Conservation (phyloP, 2,888 invertebrate species). For the Shargacucullia verbasci region DNA sequence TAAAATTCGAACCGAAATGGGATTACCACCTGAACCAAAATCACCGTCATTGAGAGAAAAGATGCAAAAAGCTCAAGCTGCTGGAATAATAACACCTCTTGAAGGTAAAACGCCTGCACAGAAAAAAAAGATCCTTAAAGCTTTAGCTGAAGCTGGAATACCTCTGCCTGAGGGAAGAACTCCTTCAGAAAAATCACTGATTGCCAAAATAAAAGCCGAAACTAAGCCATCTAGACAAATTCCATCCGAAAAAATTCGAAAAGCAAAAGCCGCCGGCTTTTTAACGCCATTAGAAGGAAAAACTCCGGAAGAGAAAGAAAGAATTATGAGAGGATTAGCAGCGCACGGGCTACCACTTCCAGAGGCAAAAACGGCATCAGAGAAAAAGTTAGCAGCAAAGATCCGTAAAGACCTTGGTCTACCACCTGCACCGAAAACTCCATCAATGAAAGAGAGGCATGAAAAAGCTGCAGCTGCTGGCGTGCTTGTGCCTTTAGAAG, state of each 20-base stretch:
- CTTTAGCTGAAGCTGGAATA: conserved; percentile 8
- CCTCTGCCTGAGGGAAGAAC: conserved; percentile 28
- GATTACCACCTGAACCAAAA: conserved; percentile 58
- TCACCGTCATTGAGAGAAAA: conserved; percentile 29
- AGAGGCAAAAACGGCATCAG: conserved; percentile 12
- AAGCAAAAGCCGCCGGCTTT: conserved; percentile 9
- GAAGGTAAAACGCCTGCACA: conserved; percentile 13
- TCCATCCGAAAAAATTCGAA: conserved; percentile 5
- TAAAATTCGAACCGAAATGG: conserved; percentile 56
- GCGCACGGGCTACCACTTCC: conserved; percentile 11
- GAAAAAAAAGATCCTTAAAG: conserved; percentile 17
- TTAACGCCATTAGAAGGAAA: conserved; percentile 8
- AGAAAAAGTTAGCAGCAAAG: conserved; percentile 45
- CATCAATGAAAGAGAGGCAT: conserved; percentile 46
- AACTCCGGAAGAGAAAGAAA: conserved; percentile 14
- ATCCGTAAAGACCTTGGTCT: conserved; percentile 58
- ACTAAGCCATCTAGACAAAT: conserved; percentile 29
- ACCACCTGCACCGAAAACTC: conserved; percentile 58
- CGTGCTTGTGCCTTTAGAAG: conserved; percentile 47
- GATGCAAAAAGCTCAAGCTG: conserved; percentile 10
- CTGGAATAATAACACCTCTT: conserved; percentile 12
- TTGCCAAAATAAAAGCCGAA: conserved; percentile 6
- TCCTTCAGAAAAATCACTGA: conserved; percentile 8
- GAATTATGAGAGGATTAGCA: conserved; percentile 7
- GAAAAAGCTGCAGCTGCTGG: conserved; percentile 56